Conservation (phyloP, 2,888 invertebrate species). For the Dioctria linearis region DNA sequence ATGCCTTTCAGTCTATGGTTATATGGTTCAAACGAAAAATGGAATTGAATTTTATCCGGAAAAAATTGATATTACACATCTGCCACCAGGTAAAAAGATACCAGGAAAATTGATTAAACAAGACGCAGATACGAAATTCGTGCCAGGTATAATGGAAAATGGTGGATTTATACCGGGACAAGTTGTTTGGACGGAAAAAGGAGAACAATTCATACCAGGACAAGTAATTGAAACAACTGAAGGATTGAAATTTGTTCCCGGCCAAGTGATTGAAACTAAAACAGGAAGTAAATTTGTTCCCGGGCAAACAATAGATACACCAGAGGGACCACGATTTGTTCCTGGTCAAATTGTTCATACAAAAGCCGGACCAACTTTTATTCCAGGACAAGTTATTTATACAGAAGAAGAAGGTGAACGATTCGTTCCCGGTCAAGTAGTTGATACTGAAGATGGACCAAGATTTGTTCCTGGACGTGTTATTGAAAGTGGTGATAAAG, state of each 20-base stretch:
- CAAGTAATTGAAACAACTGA: constrained; percentile 81
- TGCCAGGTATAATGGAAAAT: constrained; percentile 79
- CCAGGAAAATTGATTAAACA: constrained; percentile 78
- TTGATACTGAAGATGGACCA: constrained; percentile 80
- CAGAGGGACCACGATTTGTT: constrained; percentile 82
- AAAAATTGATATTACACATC: constrained; percentile 68
- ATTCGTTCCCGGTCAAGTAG: constrained; percentile 78
- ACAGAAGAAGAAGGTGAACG: constrained; percentile 72
- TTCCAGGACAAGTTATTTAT: constrained; percentile 82
- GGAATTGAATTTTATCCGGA: constrained; percentile 78
- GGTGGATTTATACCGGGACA: constrained; percentile 80
- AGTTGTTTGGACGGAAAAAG: constrained; percentile 78
- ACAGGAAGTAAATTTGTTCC: constrained; percentile 82
- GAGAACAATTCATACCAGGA: constrained; percentile 81
- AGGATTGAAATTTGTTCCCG: constrained; percentile 82
- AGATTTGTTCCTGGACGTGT: constrained; percentile 82
- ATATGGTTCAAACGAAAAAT: constrained; percentile 77
- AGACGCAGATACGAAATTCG: constrained; percentile 77
- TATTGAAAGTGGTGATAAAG: constrained; percentile 79
- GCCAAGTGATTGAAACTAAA: constrained; percentile 80
- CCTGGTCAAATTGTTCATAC: constrained; percentile 85
- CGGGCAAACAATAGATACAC: constrained; percentile 81
- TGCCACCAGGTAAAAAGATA: constrained; percentile 75
- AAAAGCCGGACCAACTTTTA: constrained; percentile 82
- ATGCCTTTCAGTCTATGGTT: constrained; percentile 76